Evolutionary conservation across 2,113 vertebrate species (phyloP).

Genomic region (Pollachius pollachius): DNA sequence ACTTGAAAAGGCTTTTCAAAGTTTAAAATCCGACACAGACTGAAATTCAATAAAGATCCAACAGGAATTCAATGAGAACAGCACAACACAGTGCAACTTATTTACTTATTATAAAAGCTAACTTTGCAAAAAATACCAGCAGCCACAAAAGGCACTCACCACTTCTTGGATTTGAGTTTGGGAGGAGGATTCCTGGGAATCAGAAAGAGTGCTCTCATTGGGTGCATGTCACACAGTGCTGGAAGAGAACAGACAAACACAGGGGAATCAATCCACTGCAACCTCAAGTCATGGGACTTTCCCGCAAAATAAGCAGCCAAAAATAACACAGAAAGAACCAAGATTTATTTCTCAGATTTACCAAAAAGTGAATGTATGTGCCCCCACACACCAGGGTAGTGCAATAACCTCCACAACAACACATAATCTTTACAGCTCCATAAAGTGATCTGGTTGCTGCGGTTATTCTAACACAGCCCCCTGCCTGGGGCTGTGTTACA

Average conservation of each 20-base stretch:
- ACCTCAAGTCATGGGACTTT: neutral
- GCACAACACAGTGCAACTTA: no score
- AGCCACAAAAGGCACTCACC: conserved; percentile 68
- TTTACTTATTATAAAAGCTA: neutral
- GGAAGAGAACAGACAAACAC: conserved; percentile 22
- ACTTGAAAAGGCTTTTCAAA: no score
- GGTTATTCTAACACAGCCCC: conserved; percentile 58
- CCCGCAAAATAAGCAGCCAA: no score
- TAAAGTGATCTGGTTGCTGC: conserved; percentile 25
- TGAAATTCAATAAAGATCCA: no score
- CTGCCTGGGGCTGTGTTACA: conserved; percentile 55
- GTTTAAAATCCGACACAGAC: no score
- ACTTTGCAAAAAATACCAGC: neutral
- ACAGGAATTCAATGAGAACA: no score
- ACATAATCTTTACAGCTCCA: no score
- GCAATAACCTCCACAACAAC: no score
- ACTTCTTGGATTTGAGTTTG: conserved; percentile 92
- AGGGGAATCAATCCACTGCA: conserved; percentile 18
- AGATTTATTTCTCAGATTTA: no score
- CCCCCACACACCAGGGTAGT: no score
- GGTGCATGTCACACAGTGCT: conserved; percentile 93
- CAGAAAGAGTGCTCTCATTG: conserved; percentile 90
- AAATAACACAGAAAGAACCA: no score
- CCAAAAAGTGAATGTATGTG: no score
- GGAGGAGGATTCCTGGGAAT: conserved; percentile 90